These are phyloP conservation scores for Phrynocephalus versicolor DNA, from an alignment of 2,113 vertebrate species.

Conservation along the genomic window DNA sequence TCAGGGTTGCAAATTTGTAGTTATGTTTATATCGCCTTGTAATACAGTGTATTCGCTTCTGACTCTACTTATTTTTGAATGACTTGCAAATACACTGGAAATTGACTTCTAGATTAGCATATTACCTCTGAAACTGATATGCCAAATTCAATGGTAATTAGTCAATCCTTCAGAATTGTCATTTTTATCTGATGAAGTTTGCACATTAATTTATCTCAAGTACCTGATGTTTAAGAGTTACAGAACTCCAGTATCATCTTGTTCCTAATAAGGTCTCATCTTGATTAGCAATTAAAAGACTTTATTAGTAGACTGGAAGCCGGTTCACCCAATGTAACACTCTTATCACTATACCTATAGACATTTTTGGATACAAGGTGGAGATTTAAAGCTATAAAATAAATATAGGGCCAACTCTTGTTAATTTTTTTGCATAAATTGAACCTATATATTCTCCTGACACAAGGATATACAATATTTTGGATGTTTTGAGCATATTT, in stretches of 20 bases:
- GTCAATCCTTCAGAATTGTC: background rate
- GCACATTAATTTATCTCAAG: background rate
- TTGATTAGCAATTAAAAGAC: background rate
- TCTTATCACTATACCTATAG: background rate
- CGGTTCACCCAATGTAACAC: no score
- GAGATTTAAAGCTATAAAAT: background rate
- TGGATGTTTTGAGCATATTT: no score
- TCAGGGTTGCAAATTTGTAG: background rate
- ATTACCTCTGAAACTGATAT: background rate
- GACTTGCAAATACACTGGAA: background rate
- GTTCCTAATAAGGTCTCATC: background rate
- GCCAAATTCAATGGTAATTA: background rate
- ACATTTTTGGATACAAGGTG: background rate
- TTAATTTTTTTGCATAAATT: background rate
- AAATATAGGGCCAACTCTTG: background rate
- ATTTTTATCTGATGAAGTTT: background rate
- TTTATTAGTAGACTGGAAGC: no score
- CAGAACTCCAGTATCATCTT: background rate
- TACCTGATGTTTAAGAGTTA: background rate
- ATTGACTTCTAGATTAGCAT: background rate
- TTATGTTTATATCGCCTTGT: background rate
- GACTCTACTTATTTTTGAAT: background rate
- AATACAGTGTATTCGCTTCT: background rate
- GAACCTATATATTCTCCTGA: background rate
- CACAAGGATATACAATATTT: no score